A percentile compares a stretch with the other conserved stretches of the same genome.
These are phyloP conservation scores for Vollenhovia emeryi DNA, from an alignment of 1,140 invertebrate genomes.

Conservation along the genomic window DNA sequence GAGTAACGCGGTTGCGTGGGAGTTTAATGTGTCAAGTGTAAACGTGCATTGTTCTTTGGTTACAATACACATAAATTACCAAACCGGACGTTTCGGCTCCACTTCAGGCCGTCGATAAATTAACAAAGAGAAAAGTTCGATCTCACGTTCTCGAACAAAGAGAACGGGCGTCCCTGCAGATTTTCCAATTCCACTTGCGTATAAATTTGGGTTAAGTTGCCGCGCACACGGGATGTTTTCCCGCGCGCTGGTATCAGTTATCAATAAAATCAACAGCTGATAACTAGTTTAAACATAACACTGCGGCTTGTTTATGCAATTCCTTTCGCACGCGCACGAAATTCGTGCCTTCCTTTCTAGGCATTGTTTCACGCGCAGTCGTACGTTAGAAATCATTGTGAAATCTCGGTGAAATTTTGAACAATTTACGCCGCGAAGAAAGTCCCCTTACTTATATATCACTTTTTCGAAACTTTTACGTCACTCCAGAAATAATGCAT, in stretches of 20 bases:
- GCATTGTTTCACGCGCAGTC: background rate
- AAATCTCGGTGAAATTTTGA: background rate
- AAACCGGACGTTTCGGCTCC: background rate
- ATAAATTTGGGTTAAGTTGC: background rate
- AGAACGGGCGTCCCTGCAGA: background rate
- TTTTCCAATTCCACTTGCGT: background rate
- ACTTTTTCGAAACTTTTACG: background rate
- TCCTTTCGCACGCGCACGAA: background rate
- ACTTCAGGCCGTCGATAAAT: background rate
- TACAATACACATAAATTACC: background rate
- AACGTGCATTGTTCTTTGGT: background rate
- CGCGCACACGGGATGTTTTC: background rate
- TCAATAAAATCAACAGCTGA: slow-evolving; percentile 49
- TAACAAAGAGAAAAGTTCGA: background rate
- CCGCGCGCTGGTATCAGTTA: slow-evolving; percentile 5
- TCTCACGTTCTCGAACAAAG: background rate
- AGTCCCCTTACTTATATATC: too few species aligned
- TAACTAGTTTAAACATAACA: slow-evolving; percentile 44
- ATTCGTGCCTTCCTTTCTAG: background rate
- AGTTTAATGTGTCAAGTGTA: background rate
- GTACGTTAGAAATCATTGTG: background rate
- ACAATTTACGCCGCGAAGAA: background rate
- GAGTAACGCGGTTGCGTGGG: background rate
- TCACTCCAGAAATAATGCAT: background rate
- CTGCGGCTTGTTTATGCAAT: slow-evolving; percentile 23